These are phyloP conservation scores for Trileptium ribeirensis DNA, from an alignment of 2,888 invertebrate genomes.

Conservation along the genomic window DNA sequence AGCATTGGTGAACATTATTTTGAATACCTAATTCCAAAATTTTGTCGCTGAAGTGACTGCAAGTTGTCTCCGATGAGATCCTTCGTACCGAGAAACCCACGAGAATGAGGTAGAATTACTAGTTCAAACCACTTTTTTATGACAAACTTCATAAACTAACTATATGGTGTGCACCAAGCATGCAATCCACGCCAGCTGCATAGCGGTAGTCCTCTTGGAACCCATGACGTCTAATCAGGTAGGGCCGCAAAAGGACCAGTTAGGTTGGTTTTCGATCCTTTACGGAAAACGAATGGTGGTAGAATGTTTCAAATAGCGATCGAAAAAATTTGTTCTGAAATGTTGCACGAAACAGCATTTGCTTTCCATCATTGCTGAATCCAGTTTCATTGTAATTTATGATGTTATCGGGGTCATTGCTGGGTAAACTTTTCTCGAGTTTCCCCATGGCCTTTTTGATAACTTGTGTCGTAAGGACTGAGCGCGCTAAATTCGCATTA, in stretches of 20 bases:
- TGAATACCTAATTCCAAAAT: slow-evolving; percentile 46
- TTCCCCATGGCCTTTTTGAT: neutral
- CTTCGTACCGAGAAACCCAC: slow-evolving; percentile 44
- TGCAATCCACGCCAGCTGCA: neutral
- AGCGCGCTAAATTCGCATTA: neutral
- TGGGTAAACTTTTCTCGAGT: neutral
- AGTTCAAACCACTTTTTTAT: slow-evolving; percentile 48
- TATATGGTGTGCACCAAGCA: slow-evolving; percentile 37
- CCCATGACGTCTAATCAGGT: neutral
- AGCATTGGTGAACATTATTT: slow-evolving; percentile 49
- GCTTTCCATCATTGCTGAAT: neutral
- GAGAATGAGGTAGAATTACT: slow-evolving; percentile 41
- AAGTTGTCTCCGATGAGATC: slow-evolving; percentile 52
- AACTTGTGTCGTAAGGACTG: neutral
- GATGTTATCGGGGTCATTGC: neutral
- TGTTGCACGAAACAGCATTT: neutral
- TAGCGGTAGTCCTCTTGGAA: neutral
- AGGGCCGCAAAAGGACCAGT: neutral
- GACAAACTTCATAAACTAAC: slow-evolving; percentile 44
- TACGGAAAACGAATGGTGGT: neutral
- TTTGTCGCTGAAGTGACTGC: slow-evolving; percentile 44
- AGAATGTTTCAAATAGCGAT: too few species aligned
- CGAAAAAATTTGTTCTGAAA: slow-evolving; percentile 12
- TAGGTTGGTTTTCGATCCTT: neutral
- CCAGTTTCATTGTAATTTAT: neutral